Percentiles rank a stretch among this genome's conserved stretches.
Conservation (phyloP, 2,888 invertebrate species). For the Alloplasta piceator region DNA sequence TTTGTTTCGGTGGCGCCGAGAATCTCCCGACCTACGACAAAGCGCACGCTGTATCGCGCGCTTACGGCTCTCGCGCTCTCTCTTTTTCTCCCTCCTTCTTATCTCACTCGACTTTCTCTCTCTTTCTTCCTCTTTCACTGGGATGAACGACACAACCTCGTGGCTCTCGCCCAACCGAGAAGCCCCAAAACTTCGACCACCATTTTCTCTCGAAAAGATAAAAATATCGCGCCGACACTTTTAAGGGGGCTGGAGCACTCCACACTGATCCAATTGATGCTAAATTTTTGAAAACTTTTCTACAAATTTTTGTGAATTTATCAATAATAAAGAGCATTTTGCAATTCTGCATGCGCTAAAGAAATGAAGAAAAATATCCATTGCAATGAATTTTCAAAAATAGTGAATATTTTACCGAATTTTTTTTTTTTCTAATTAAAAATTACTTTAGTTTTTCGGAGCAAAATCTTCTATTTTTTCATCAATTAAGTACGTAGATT, state of each 20-base stretch:
- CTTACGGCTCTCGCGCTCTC: conserved; percentile 54
- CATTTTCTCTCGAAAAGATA: conserved; percentile 60
- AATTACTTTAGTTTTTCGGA: too few species aligned
- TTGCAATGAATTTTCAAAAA: too few species aligned
- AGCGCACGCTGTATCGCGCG: conserved; percentile 45
- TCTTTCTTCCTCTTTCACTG: neutral
- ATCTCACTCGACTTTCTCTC: conserved; percentile 26
- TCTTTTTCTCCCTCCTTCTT: conserved; percentile 29
- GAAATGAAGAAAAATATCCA: too few species aligned
- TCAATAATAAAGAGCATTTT: too few species aligned
- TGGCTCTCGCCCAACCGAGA: conserved; percentile 57
- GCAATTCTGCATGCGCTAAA: too few species aligned
- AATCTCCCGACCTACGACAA: conserved; percentile 61
- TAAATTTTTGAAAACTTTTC: too few species aligned
- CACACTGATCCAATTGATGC: too few species aligned
- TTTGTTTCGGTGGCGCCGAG: conserved; percentile 43
- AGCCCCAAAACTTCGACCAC: conserved; percentile 59
- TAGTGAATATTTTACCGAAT: too few species aligned
- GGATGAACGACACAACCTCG: conserved; percentile 53
- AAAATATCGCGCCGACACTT: conserved; percentile 49
- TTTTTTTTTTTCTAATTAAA: too few species aligned
- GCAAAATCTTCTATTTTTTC: too few species aligned
- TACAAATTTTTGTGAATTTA: too few species aligned
- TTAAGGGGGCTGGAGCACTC: neutral
- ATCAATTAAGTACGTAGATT: too few species aligned